Conservation (phyloP, 2,113 vertebrate species). For the Syngnathus typhle region DNA sequence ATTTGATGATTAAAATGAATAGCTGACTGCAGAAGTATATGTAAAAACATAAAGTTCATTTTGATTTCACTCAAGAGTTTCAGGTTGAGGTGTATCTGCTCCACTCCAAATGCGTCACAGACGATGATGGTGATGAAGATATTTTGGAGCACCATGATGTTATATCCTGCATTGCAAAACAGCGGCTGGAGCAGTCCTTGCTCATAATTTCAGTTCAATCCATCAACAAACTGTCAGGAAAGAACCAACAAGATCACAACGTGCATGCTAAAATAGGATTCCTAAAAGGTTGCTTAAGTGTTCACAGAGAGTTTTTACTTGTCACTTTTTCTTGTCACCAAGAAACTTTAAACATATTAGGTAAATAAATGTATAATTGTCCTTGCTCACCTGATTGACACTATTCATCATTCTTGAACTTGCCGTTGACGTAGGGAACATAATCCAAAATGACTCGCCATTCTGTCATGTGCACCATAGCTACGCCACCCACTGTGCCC, state of each 20-base stretch:
- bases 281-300: too few relatives aligned
- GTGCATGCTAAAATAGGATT: too few relatives aligned
- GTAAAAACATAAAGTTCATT: slow-evolving; percentile 10
- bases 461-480: slow-evolving; percentile 82
- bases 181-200: slow-evolving; percentile 5
- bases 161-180: background rate
- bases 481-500: slow-evolving; percentile 73
- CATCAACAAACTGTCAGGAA: slow-evolving; percentile 6
- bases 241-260: background rate
- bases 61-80: slow-evolving; percentile 7
- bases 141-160: slow-evolving; percentile 26
- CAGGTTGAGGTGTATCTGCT: slow-evolving; percentile 6
- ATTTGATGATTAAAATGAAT: slow-evolving; percentile 28
- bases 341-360: background rate
- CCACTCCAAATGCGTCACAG: slow-evolving; percentile 11
- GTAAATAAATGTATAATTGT: background rate
- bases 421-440: slow-evolving; percentile 85
- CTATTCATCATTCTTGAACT: slow-evolving; percentile 80
- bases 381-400: slow-evolving; percentile 30
- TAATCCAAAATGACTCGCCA: slow-evolving; percentile 86
- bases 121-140: slow-evolving; percentile 5
- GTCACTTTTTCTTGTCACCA: too few relatives aligned
- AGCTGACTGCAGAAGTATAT: slow-evolving; percentile 7
- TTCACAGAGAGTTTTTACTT: too few relatives aligned
- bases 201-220: slow-evolving; percentile 1